These are phyloP conservation scores for Desmodus rotundus DNA, from an alignment of 2,113 vertebrate species.

Conservation along the genomic window DNA sequence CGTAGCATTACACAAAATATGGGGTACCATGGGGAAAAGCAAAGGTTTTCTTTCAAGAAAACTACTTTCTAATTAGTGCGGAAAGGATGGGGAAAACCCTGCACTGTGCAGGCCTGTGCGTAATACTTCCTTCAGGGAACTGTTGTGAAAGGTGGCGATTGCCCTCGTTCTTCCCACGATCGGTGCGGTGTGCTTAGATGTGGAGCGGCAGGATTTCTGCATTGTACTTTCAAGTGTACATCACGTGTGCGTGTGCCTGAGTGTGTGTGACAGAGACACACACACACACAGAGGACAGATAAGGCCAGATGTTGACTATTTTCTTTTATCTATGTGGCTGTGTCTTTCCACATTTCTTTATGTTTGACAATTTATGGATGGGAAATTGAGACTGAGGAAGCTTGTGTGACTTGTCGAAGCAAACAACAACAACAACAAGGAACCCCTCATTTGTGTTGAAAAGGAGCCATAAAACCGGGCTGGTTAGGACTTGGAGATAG, in stretches of 20 bases:
- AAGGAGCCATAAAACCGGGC: not conserved
- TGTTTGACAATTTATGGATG: not conserved
- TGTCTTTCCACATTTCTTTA: not conserved
- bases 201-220: rapidly evolving
- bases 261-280: not conserved
- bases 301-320: not conserved
- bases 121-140: not conserved
- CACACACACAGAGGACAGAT: not conserved
- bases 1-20: not conserved
- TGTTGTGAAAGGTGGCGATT: no score
- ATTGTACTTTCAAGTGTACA: not conserved
- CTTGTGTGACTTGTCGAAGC: not conserved
- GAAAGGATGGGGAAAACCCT: not conserved
- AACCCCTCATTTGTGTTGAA: not conserved
- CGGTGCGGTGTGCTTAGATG: not conserved
- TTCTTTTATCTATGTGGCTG: not conserved
- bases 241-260: not conserved
- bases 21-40: not conserved
- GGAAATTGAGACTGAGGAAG: not conserved
- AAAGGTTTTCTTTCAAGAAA: not conserved
- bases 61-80: not conserved
- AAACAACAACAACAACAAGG: not conserved
- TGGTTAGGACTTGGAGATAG: not conserved
- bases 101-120: not conserved
- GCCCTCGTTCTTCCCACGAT: not conserved